Conservation (phyloP, 2,888 invertebrate species). For the Ceramica pisi region DNA sequence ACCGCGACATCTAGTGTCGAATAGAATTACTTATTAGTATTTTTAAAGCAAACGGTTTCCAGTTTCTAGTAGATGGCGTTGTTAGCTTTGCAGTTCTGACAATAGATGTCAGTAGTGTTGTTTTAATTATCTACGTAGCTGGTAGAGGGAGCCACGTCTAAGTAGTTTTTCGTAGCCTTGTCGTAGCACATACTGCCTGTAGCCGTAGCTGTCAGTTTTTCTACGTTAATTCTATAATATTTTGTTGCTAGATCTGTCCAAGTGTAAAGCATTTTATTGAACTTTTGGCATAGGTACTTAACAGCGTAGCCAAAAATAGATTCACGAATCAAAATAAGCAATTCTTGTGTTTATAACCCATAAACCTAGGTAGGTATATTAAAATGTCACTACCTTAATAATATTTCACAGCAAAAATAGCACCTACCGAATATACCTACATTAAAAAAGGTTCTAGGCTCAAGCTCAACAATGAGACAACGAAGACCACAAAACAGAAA, state of each 20-base stretch:
- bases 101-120: constrained; percentile 38
- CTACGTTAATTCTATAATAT: background rate
- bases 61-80: constrained; percentile 23
- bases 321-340: too few relatives aligned
- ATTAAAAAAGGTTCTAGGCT: constrained; percentile 34
- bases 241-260: background rate
- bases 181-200: background rate
- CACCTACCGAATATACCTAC: too few relatives aligned
- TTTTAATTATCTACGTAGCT: background rate
- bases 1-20: constrained; percentile 39
- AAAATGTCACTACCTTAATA: background rate
- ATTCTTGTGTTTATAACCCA: too few relatives aligned
- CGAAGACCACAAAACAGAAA: constrained; percentile 66
- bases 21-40: constrained; percentile 12
- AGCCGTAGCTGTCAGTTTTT: background rate
- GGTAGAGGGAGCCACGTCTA: background rate
- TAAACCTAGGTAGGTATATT: background rate
- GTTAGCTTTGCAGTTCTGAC: background rate
- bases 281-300: background rate
- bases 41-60: background rate
- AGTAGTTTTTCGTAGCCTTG: constrained; percentile 1
- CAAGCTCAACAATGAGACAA: constrained; percentile 14
- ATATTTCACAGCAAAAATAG: too few relatives aligned
- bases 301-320: background rate
- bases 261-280: background rate